Conservation (phyloP, 1,140 invertebrate species). For the Wiebesia pumilae region DNA sequence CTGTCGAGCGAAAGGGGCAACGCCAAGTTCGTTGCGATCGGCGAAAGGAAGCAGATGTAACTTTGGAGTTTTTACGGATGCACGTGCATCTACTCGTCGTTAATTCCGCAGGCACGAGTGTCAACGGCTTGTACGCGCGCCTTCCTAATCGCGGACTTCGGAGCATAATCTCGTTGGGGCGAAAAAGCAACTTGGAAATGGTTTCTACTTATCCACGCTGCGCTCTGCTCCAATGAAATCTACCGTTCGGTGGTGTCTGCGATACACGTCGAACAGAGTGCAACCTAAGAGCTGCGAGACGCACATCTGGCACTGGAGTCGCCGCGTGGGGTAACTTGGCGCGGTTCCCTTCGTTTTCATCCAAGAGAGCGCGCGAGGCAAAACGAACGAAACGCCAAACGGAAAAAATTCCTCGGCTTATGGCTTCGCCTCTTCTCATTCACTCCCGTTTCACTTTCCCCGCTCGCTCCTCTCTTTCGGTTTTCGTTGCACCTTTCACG, state of each 20-base stretch:
- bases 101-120: background rate
- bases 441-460: no score
- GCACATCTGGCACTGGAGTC: slow-evolving; percentile 4
- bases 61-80: background rate
- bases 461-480: no score
- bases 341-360: background rate
- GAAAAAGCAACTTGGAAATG: no score
- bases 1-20: no score
- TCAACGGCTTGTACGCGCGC: background rate
- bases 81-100: no score
- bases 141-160: background rate
- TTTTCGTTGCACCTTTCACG: background rate
- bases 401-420: background rate
- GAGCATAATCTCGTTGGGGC: background rate
- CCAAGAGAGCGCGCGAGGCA: background rate
- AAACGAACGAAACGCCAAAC: background rate
- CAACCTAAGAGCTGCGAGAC: background rate
- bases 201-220: background rate
- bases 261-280: background rate
- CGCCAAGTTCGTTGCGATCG: no score
- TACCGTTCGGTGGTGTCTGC: background rate
- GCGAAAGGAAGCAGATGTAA: background rate
- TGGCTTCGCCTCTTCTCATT: background rate
- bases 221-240: background rate
- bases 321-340: slow-evolving; percentile 12